Evolutionary conservation across 2,113 vertebrate genomes (phyloP), one percentile per base, ranked within the genome.

Genomic region (Sphaerodactylus townsendi): DNA sequence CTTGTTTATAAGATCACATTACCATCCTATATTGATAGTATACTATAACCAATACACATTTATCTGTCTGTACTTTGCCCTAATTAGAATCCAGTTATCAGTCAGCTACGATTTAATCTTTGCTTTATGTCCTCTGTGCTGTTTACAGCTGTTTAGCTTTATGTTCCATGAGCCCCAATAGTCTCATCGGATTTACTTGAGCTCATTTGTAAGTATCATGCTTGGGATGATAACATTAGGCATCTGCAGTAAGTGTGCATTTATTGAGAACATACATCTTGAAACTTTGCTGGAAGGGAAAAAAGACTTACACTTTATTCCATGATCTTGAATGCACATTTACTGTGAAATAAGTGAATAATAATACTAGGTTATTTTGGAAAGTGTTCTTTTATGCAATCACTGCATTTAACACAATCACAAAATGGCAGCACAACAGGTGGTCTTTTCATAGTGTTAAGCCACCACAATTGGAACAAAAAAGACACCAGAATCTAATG

Each of bases 401-500:
- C 90, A 87, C 94, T 96, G 97, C 96, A 96, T 98, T 96, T 97
- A 97, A 96, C 98, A 98, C 98, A 98, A 97, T 98, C 97, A 95
- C 97, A 97, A 98, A 97, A 96, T 96, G 95, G 96, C 95, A 95
- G 93, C 96, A 97, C 98, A 99, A 99, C 98, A 99, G 98, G 98
- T 99, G 98, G 98, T 97, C 98, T 97, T 98, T 98, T 98, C 98
- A 98, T 96, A 97, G 96, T 96, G 96, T 96, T 96, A 96, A 97
- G 97, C 97, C 96, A 97, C 96, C 97, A 98, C 97, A 98, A 98
- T 99, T 94, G 73, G 97, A 96, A 97, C 96, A 96, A 97, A 97
- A 96, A 96, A 96, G 97, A 98, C 98, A 98, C 98, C 98, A 98
- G 98, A 99, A 98, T 98, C 97, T 98, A 98, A 99, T 99, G 98